A percentile compares a stretch with the other conserved stretches of the same genome.
These are phyloP conservation scores for Picathartes gymnocephalus DNA, from an alignment of 2,113 vertebrate species.

Conservation along the genomic window DNA sequence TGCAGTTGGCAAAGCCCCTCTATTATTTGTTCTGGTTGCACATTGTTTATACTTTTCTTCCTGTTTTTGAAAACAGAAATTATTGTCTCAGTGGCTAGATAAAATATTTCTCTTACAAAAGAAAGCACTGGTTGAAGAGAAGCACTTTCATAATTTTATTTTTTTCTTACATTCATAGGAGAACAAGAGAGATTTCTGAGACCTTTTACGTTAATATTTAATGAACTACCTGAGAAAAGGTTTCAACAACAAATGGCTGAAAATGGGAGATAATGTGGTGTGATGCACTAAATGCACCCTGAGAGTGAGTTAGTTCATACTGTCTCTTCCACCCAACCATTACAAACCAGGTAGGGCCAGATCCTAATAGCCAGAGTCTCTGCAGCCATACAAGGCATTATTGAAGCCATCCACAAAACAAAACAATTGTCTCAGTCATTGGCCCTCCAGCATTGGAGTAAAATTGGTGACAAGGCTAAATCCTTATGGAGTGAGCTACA, in stretches of 20 bases:
- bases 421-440: background rate
- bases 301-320: background rate
- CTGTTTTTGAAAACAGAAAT: constrained; percentile 58
- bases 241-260: background rate
- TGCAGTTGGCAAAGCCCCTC: constrained; percentile 9
- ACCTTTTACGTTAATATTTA: constrained; percentile 9
- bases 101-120: constrained; percentile 43
- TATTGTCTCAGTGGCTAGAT: constrained; percentile 21
- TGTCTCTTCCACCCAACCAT: background rate
- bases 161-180: background rate
- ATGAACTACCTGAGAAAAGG: constrained; percentile 15
- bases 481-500: background rate
- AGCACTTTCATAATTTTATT: background rate
- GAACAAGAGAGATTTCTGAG: background rate
- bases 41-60: constrained; percentile 58
- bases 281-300: background rate
- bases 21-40: constrained; percentile 10
- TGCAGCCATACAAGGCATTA: background rate
- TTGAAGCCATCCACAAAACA: background rate
- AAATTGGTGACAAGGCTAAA: background rate
- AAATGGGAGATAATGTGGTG: background rate
- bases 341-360: background rate
- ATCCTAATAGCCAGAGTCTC: background rate
- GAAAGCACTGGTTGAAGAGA: background rate
- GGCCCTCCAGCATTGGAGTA: background rate